Evolutionary conservation across 2,888 invertebrate genomes (phyloP).

Genomic region (Scelioninae gen. 1): DNA sequence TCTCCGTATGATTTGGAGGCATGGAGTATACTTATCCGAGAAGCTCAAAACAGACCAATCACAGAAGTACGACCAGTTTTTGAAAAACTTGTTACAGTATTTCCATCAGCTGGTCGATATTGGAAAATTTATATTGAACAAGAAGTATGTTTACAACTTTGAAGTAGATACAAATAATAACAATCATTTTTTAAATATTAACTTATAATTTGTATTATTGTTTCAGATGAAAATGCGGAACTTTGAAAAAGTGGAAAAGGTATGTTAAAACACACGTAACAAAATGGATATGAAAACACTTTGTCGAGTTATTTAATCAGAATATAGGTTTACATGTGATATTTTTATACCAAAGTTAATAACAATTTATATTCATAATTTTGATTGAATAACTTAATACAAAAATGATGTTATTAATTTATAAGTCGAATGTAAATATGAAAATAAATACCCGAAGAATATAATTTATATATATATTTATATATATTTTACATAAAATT

Average conservation of each 20-base stretch:
- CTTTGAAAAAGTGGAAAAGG: slow-evolving; percentile 99
- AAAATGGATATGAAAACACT: slow-evolving; percentile 49
- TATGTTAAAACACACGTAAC: slow-evolving; percentile 85
- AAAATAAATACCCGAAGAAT: slow-evolving; percentile 64
- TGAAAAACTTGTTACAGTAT: slow-evolving; percentile 96
- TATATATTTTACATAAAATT: slow-evolving; percentile 11
- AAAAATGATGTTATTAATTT: slow-evolving; percentile 39
- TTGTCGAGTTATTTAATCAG: slow-evolving; percentile 59
- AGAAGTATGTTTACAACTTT: slow-evolving; percentile 87
- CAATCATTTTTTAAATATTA: neutral
- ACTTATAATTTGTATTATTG: neutral
- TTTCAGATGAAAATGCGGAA: slow-evolving; percentile 97
- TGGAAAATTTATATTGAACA: slow-evolving; percentile 99
- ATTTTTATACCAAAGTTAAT: neutral
- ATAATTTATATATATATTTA: slow-evolving; percentile 38
- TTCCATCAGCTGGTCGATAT: slow-evolving; percentile 98
- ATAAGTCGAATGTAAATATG: slow-evolving; percentile 57
- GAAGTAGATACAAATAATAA: neutral
- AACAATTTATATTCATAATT: slow-evolving; percentile 20
- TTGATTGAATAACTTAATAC: slow-evolving; percentile 74
- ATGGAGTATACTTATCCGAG: slow-evolving; percentile 97
- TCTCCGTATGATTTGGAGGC: slow-evolving; percentile 98
- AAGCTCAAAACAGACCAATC: slow-evolving; percentile 94
- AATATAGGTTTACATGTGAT: slow-evolving; percentile 1
- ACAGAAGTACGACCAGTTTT: slow-evolving; percentile 96